Evolutionary conservation across 2,888 invertebrate species (phyloP), one percentile per base, ranked within the genome.

Genomic region (Creontiades dilutus): DNA sequence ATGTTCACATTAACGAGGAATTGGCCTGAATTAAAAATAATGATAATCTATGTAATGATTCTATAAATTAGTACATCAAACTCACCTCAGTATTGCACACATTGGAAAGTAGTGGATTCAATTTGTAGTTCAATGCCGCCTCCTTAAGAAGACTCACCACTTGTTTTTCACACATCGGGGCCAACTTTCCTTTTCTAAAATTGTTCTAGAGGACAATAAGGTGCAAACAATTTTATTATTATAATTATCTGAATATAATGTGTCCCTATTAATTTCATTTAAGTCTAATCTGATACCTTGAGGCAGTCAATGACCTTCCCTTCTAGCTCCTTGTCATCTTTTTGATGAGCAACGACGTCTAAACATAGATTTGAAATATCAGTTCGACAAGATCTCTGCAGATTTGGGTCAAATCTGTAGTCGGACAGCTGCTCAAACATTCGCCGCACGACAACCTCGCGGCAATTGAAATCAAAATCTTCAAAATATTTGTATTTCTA

Each of bases 401-500:
- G 94, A 28, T 96, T 95, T 3, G 97, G 97, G 94, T 99, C 98
- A 91, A 99, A 96, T 91, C 98, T 95, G 92, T 97, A 97, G 94
- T 99, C 99, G 90, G 96, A 95, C 93, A 97, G 97, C 93, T 97
- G 97, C 93, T 98, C 97, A 91, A 97, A 96, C 95, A 98, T 96
- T 92, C 98, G 95, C 93, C 97, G 96, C 0, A 97, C 95, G n/a
- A 99, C 96, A 23, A 98, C 95, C 89, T 95, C 94, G 93, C 96
- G 96, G 93, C 99, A 99, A 91, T 96, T 96, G 89, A 96, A 95
- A 93, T 97, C 97, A 93, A 98, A 98, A 27, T 95, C 95, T 0
- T 95, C 94, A 92, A 97, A 96, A 92, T 97, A 96, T 92, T 96
- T 96, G 93, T 96, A 95, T 90, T 94, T 94, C 95, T 96, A 93